Evolutionary conservation across 2,797 vertebrate genomes (phyloP).

Genomic region (Perodicticus potto): DNA sequence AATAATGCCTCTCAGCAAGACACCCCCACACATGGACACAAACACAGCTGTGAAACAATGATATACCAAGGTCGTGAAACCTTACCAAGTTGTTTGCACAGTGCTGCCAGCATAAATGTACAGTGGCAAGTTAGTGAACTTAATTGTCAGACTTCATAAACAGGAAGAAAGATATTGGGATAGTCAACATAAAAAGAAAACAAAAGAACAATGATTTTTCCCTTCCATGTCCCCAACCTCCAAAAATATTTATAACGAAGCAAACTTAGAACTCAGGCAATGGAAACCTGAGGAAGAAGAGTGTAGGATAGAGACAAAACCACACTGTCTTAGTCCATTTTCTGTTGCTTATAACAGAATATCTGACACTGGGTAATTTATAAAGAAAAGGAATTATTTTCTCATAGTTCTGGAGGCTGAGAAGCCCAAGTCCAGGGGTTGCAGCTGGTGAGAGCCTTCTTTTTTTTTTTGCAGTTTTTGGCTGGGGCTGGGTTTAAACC

Average conservation of each 20-base stretch:
- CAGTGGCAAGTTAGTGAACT: too few relatives aligned
- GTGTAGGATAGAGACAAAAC: neutral
- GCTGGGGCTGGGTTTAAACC: too few relatives aligned
- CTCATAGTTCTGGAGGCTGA: neutral
- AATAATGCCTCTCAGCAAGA: too few relatives aligned
- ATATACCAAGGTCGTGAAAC: too few relatives aligned
- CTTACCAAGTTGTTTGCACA: too few relatives aligned
- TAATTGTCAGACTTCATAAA: neutral
- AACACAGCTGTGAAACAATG: too few relatives aligned
- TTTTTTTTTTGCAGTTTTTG: neutral
- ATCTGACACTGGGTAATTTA: neutral
- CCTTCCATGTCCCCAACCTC: neutral
- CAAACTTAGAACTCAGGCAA: conserved; percentile 1
- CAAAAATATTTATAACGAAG: neutral
- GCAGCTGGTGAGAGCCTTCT: neutral
- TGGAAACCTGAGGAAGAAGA: neutral
- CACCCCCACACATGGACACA: too few relatives aligned
- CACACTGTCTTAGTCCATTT: neutral
- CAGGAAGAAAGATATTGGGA: neutral
- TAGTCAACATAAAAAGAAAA: neutral
- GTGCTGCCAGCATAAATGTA: too few relatives aligned
- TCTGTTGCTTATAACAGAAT: neutral
- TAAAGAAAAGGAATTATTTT: neutral
- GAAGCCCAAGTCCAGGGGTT: neutral
- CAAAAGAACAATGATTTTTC: neutral